These are phyloP conservation scores for Cosmopolites sordidus DNA, from an alignment of 2,888 invertebrate genomes.

Conservation along the genomic window DNA sequence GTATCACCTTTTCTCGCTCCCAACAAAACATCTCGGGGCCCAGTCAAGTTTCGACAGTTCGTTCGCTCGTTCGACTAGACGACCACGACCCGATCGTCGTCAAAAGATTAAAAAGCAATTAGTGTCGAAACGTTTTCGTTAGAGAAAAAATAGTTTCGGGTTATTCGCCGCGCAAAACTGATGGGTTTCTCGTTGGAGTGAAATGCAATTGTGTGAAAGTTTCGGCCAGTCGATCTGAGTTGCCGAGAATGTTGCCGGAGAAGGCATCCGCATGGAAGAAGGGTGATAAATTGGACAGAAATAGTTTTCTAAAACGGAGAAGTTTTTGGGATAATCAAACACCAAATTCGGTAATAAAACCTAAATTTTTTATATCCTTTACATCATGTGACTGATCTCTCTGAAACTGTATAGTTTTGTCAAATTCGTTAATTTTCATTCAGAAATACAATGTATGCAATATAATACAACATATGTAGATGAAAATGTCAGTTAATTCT, in stretches of 20 bases:
- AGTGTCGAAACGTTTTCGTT: no score
- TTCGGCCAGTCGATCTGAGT: background rate
- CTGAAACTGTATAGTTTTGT: no score
- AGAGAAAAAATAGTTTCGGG: no score
- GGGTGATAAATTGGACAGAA: constrained; percentile 6
- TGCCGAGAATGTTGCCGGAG: constrained; percentile 12
- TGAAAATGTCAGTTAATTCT: no score
- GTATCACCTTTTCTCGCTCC: constrained; percentile 17
- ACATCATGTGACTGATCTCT: no score
- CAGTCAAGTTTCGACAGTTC: background rate
- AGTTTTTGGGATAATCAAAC: constrained; percentile 12
- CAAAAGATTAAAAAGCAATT: no score
- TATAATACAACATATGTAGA: no score
- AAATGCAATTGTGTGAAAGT: constrained; percentile 4
- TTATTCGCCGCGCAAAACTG: no score
- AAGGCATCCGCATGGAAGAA: constrained; percentile 8
- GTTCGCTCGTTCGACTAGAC: background rate
- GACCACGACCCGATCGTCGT: no score
- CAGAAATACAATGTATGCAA: no score
- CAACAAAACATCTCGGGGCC: constrained; percentile 17
- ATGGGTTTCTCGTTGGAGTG: background rate
- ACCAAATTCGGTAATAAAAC: background rate
- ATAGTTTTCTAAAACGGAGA: constrained; percentile 17
- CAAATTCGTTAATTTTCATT: no score
- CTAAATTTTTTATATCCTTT: no score